Conservation (phyloP, 2,888 invertebrate genomes). For the Leptinotarsa tumamoca region DNA sequence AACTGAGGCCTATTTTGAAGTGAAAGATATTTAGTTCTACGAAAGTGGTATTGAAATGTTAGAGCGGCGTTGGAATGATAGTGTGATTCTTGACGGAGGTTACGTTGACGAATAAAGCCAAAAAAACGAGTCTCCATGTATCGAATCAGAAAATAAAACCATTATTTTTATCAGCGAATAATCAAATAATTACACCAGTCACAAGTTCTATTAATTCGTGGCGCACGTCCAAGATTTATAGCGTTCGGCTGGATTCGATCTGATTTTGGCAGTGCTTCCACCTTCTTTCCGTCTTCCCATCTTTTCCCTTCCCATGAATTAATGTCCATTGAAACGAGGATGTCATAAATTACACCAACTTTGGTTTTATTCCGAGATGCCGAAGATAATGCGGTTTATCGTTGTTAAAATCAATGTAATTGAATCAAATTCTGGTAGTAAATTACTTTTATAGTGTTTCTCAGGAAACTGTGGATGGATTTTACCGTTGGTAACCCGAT, state of each 20-base stretch:
- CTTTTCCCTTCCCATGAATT: conserved; percentile 50
- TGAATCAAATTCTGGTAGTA: conserved; percentile 41
- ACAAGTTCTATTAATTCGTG: conserved; percentile 62
- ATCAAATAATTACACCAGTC: conserved; percentile 63
- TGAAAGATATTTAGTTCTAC: too few relatives aligned
- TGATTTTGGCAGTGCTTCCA: conserved; percentile 36
- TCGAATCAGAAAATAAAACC: not conserved
- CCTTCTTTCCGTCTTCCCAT: conserved; percentile 37
- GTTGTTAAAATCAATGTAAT: conserved; percentile 40
- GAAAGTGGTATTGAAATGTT: too few relatives aligned
- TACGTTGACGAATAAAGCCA: too few relatives aligned
- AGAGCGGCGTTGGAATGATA: too few relatives aligned
- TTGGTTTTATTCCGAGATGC: conserved; percentile 39
- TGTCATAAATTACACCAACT: conserved; percentile 42
- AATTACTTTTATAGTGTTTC: conserved; percentile 40
- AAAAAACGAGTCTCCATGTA: not conserved
- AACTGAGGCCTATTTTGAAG: too few relatives aligned
- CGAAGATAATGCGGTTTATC: conserved; percentile 40
- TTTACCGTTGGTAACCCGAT: conserved; percentile 10
- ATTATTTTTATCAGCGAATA: conserved; percentile 48
- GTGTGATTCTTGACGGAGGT: too few relatives aligned
- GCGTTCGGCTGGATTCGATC: conserved; percentile 48
- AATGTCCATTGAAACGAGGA: conserved; percentile 49
- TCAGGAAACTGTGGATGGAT: conserved; percentile 31
- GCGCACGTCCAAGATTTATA: conserved; percentile 60